A percentile compares a stretch with the other conserved stretches of the same genome.
phyloP scores from a whole-genome alignment of 2,797 vertebrate genomes.

The Meda fulgida region DNA sequence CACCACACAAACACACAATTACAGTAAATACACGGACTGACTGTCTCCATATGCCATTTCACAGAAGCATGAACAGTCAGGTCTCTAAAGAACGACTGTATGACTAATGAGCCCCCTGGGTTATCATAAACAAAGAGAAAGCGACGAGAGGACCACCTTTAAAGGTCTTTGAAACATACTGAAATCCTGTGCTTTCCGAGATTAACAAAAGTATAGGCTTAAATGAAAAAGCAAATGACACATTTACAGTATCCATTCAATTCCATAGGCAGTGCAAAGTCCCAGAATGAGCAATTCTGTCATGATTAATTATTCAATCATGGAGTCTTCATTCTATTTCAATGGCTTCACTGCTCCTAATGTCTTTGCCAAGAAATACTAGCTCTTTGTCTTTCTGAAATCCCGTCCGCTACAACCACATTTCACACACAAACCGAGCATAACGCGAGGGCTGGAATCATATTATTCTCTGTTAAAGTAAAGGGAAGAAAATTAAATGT shows the following conservation, averaged over 20 bases:
- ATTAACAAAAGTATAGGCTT: slow-evolving; percentile 12
- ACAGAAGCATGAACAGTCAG: slow-evolving; percentile 9
- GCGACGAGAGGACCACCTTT: not conserved
- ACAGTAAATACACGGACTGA: slow-evolving; percentile 11
- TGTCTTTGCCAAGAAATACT: slow-evolving; percentile 71
- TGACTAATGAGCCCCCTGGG: slow-evolving; percentile 35
- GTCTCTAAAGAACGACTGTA: slow-evolving; percentile 27
- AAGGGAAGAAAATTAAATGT: slow-evolving; percentile 27
- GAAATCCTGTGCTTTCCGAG: slow-evolving; percentile 1
- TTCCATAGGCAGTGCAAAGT: slow-evolving; percentile 29
- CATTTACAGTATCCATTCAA: slow-evolving; percentile 29
- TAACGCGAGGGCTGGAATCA: slow-evolving; percentile 22
- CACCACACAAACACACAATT: not conserved
- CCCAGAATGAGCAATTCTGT: slow-evolving; percentile 62
- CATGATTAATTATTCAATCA: slow-evolving; percentile 72
- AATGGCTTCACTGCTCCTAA: slow-evolving; percentile 62
- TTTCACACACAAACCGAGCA: slow-evolving; percentile 58
- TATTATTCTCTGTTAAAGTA: slow-evolving; percentile 16
- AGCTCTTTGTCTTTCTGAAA: slow-evolving; percentile 67
- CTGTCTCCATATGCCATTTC: slow-evolving; percentile 36
- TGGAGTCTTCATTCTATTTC: slow-evolving; percentile 68
- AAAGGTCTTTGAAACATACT: slow-evolving; percentile 16
- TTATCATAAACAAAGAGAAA: slow-evolving; percentile 33
- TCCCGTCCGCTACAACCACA: slow-evolving; percentile 68
- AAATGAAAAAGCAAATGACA: not conserved